Base-by-base conservation (phyloP, 2,888 invertebrate genomes). In the Drosophila mercatorum region DNA sequence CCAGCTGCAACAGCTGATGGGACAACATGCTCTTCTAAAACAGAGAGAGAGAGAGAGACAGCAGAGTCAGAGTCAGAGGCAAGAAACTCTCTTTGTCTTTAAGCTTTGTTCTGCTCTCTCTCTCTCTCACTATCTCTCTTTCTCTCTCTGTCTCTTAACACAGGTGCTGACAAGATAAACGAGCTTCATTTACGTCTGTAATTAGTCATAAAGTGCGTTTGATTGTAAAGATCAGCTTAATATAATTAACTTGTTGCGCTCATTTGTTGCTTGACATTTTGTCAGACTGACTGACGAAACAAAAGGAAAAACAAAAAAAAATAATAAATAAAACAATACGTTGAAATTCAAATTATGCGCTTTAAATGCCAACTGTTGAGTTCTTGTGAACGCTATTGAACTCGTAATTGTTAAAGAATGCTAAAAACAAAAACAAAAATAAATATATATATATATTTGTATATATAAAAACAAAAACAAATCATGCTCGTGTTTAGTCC, bases 331-430 rank as follows among this genome's bases (percentile, higher is more conserved):
- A 47, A 49, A 38, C 44, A 59, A 72, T 51, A 66, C 72, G 46
- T 52, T 59, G 28, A 56, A 68, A 77, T 65, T 70, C 73, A 72
- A 87, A 81, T 78, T 70, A 81, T 81, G 81, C 78, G 70, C 56
- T 74, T 71, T 73, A 90, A 90, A 86, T 86, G 86, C 75, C 90
- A 86, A 74, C 70, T 61, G 66, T 71, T 72, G 56, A 69, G 67
- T 90, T 83, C 84, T 80, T 83, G 49, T 88, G 90, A 90, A 91
- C 89, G 89, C 79, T 76, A 90, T 88, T 91, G 91, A 90, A 91
- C 91, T 80, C 78, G 90, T 83, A 74, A 87, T 78, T 72, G 68
- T 62, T 63, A 75, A 71, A 78, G 75, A 88, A 80, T 83, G 81
- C 60, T 65, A 40, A 78, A 72, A 67, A 41, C 34, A 17, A 17